Conservation (phyloP, 2,797 vertebrate species). For the Falco concolor region DNA sequence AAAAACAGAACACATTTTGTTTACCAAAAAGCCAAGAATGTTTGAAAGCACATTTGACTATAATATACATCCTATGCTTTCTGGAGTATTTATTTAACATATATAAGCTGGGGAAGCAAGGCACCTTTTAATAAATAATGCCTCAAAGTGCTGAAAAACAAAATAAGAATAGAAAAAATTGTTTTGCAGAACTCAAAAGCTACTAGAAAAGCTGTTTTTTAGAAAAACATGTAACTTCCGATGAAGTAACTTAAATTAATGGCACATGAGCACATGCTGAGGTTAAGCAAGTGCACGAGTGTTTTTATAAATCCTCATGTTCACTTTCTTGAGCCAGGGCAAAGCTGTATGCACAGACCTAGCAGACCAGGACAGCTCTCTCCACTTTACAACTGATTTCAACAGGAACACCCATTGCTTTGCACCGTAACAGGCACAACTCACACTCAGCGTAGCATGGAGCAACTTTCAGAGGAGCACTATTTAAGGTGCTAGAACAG, state of each 20-base stretch:
- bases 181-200: not conserved
- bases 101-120: not conserved
- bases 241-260: not conserved
- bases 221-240: not conserved
- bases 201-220: not conserved
- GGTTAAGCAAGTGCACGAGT: fast-evolving
- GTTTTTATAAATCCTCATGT: not conserved
- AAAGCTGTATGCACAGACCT: not conserved
- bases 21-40: not conserved
- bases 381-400: not conserved
- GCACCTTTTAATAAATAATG: not conserved
- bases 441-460: not conserved
- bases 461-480: not conserved
- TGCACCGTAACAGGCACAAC: not conserved
- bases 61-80: not conserved
- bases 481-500: not conserved
- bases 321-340: not conserved
- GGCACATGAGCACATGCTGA: not conserved
- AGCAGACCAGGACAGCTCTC: not conserved
- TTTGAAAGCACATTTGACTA: not conserved
- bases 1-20: not conserved
- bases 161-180: not conserved
- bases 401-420: not conserved
- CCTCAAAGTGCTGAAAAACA: not conserved
- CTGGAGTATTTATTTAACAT: not conserved